Conservation (phyloP, 1,140 invertebrate species). For the Drosophila simulans region DNA sequence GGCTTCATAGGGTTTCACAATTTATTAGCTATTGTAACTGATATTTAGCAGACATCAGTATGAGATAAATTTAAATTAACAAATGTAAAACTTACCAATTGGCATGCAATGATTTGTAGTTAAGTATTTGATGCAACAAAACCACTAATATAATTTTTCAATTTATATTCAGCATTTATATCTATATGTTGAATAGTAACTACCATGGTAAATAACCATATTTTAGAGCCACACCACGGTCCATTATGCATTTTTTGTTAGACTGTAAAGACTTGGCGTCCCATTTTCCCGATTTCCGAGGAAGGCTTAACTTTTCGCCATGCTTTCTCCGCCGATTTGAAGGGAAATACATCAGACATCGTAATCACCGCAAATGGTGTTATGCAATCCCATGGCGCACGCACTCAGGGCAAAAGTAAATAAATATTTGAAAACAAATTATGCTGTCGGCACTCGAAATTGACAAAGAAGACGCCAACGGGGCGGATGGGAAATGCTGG, state of each 20-base stretch:
- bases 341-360: constrained; percentile 2
- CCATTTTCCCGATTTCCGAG: constrained; percentile 7
- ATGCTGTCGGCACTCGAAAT: constrained; percentile 20
- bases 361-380: constrained; percentile 21
- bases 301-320: constrained; percentile 12
- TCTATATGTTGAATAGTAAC: no score
- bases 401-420: constrained; percentile 14
- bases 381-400: constrained; percentile 19
- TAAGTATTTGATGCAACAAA: no score
- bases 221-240: no score
- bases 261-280: neutral
- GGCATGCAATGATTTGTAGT: no score
- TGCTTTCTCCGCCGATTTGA: constrained; percentile 42
- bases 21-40: no score
- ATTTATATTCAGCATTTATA: no score
- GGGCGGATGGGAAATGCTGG: neutral
- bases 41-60: no score
- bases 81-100: no score
- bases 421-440: constrained; percentile 60
- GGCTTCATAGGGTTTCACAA: neutral
- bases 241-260: neutral
- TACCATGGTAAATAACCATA: no score
- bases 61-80: no score
- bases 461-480: constrained; percentile 10
- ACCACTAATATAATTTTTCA: no score